These are phyloP conservation scores for Drosophila pseudoananassae DNA, from an alignment of 1,140 invertebrate genomes.

Conservation along the genomic window DNA sequence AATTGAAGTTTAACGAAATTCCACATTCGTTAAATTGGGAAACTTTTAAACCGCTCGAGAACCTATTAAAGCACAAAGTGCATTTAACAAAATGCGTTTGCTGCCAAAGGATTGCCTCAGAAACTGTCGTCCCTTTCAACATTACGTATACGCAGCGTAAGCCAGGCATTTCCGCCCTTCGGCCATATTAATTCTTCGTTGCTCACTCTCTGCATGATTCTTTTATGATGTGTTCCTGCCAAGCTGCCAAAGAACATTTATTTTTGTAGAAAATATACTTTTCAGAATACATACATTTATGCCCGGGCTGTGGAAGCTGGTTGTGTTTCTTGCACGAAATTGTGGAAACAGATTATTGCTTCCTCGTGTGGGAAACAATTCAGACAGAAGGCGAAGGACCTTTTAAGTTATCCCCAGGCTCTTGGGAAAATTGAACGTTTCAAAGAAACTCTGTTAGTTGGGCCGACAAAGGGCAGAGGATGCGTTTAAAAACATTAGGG, in stretches of 20 bases:
- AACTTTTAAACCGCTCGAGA: conserved; percentile 17
- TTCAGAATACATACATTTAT: conserved; percentile 19
- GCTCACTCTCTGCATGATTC: conserved; percentile 6
- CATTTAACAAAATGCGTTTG: conserved; percentile 60
- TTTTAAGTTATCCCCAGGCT: conserved; percentile 30
- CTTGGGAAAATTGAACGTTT: conserved; percentile 30
- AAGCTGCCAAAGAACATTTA: conserved; percentile 51
- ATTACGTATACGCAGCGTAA: conserved; percentile 60
- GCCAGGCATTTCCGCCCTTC: conserved; percentile 41
- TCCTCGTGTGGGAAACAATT: conserved; percentile 48
- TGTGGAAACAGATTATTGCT: conserved; percentile 72
- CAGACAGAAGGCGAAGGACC: conserved; percentile 24
- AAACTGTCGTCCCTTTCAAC: conserved; percentile 44
- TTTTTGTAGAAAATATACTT: conserved; percentile 45
- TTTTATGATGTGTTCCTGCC: conserved; percentile 67
- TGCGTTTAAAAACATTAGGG: conserved; percentile 8
- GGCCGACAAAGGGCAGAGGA: conserved; percentile 8
- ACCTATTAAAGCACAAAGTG: conserved; percentile 38
- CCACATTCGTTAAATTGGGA: conserved; percentile 13
- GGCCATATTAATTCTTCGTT: conserved; percentile 60
- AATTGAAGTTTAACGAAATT: conserved; percentile 7
- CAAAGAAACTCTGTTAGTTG: conserved; percentile 27
- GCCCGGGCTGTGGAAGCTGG: conserved; percentile 16
- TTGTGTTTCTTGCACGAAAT: conserved; percentile 46
- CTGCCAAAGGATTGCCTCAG: conserved; percentile 31